Evolutionary conservation across 1,140 invertebrate genomes (phyloP), one percentile per base, ranked within the genome.

Genomic region (Trichonephila clavipes): DNA sequence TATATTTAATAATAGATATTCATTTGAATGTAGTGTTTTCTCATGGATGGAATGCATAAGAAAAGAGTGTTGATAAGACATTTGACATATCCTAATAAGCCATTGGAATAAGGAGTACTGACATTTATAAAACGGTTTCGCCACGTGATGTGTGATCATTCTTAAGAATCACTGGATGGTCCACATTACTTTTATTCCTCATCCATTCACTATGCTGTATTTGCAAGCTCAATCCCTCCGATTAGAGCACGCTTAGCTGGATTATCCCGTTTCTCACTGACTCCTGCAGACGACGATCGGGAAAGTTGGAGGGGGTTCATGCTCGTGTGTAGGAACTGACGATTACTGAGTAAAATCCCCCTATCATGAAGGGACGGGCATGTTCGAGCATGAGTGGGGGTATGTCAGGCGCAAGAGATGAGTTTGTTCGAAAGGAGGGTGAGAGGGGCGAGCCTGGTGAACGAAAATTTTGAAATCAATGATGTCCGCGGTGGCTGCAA

Each of bases 381-480:
- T 90, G 88, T 90, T 90, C 62, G 34, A 44, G 24, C 89, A 90
- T n/a, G 69, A 59, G 66, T 51, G 58, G 90, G 90, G 81, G 90
- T 69, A 83, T 91, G 90, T 83, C 44, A 19, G 72, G 51, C 44
- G 88, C 88, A 44, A 83, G 83, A 85, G 89, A 90, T 90, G 72
- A 90, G 89, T 83, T 90, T 90, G 89, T 82, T 90, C n/a, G n/a
- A 88, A 51, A 14, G 40, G 62, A 18, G 18, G 62, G 62, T 24
- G 64, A 12, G 34, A 28, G 87, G 40, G 28, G 59, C 12, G 19
- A 34, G 61, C 24, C 51, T 51, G 24, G 58, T 8, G 59, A 24
- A 61, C 69, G 88, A 85, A 91, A 83, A 92, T 92, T 92, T 92
- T 92, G 64, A 72, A 92, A 92, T 92, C 90, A 82, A 92, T 92